Evolutionary conservation across 2,797 vertebrate species (phyloP).

Genomic region (Mareca strepera): DNA sequence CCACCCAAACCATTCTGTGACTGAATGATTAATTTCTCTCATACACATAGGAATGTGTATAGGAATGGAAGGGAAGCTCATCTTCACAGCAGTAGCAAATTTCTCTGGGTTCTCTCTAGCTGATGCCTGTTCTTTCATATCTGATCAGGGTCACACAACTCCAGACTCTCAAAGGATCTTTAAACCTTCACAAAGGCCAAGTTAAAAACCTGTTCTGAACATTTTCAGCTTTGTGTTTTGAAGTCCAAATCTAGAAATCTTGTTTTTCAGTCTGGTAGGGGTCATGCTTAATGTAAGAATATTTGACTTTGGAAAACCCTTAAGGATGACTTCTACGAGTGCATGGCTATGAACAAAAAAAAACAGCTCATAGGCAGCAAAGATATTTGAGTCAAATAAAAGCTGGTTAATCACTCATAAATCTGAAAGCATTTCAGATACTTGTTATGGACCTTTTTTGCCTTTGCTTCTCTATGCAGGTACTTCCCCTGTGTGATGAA

Average conservation of each 20-base stretch:
- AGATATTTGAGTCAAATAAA: neutral
- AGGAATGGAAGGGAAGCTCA: neutral
- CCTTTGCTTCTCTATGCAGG: neutral
- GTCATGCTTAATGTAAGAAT: neutral
- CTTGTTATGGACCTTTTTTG: neutral
- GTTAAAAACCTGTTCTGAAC: neutral
- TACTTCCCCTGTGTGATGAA: neutral
- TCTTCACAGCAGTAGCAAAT: neutral
- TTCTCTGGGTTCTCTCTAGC: neutral
- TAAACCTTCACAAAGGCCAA: neutral
- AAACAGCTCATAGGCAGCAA: neutral
- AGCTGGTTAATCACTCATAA: neutral
- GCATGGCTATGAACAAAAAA: neutral
- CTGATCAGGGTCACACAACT: neutral
- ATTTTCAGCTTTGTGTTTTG: neutral
- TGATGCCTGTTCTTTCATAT: neutral
- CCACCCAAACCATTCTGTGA: neutral
- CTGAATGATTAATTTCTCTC: neutral
- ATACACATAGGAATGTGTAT: neutral
- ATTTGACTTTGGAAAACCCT: neutral
- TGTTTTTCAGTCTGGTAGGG: neutral
- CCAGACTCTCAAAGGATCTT: neutral
- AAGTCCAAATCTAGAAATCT: neutral
- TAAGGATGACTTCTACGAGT: neutral
- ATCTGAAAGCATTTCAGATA: neutral